Evolutionary conservation across 2,888 invertebrate species (phyloP).

Genomic region (Drosophila phalerata): DNA sequence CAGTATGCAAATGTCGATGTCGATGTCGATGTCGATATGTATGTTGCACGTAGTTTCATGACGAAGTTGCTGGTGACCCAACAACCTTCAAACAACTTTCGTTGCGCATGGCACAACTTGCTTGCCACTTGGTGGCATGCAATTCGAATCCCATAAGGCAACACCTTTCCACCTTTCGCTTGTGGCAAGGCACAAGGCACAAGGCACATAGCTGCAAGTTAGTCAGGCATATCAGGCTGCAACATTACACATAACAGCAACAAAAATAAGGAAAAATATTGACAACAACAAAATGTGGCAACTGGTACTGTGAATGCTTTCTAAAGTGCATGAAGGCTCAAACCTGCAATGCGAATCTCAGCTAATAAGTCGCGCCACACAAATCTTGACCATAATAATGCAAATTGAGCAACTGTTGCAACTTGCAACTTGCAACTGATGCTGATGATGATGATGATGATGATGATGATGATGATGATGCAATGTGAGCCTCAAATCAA

Average conservation of each 20-base stretch:
- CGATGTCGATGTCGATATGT: constrained; percentile 6
- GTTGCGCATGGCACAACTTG: constrained; percentile 41
- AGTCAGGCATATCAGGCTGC: constrained; percentile 70
- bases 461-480: constrained; percentile 46
- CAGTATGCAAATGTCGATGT: not conserved
- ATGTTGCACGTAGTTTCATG: not conserved
- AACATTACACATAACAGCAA: constrained; percentile 5
- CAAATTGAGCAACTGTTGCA: constrained; percentile 70
- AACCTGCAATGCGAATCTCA: constrained; percentile 46
- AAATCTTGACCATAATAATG: constrained; percentile 72
- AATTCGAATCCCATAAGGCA: constrained; percentile 56
- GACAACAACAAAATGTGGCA: constrained; percentile 17
- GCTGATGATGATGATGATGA: no score
- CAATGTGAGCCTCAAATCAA: constrained; percentile 59
- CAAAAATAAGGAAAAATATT: constrained; percentile 3
- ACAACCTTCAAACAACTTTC: constrained; percentile 78
- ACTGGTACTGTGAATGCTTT: constrained; percentile 53
- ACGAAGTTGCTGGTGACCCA: constrained; percentile 59
- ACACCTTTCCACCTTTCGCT: constrained; percentile 81
- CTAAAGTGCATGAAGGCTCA: constrained; percentile 53
- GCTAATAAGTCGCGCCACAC: constrained; percentile 62
- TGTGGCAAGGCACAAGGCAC: constrained; percentile 20
- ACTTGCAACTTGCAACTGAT: constrained; percentile 25
- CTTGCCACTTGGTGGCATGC: constrained; percentile 35
- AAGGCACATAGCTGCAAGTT: constrained; percentile 62